phyloP scores from a whole-genome alignment of 2,797 vertebrate genomes.

The Atherinosoma microstoma region DNA sequence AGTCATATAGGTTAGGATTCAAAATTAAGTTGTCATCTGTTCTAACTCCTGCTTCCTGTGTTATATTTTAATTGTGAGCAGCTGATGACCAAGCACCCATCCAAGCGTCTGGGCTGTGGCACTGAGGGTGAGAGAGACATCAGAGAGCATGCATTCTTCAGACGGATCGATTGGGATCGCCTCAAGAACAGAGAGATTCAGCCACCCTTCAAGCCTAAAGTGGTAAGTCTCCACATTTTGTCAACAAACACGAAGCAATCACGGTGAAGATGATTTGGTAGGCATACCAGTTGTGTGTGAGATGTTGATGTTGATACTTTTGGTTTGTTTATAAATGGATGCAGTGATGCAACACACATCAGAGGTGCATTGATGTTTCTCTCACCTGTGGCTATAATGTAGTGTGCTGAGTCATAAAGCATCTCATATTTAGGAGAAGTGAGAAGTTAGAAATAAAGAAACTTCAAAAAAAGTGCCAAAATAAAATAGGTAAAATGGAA shows the following conservation, averaged over 20 bases:
- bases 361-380: background rate
- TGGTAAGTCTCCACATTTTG: conserved; percentile 83
- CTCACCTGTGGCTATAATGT: background rate
- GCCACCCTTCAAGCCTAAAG: conserved; percentile 97
- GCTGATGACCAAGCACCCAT: conserved; percentile 96
- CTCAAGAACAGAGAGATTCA: conserved; percentile 92
- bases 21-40: background rate
- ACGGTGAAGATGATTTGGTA: conserved; percentile 1
- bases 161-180: conserved; percentile 97
- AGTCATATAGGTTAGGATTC: background rate
- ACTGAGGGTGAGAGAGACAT: conserved; percentile 92
- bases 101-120: conserved; percentile 93
- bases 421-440: background rate
- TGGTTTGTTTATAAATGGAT: conserved; percentile 6
- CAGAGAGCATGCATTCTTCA: conserved; percentile 94
- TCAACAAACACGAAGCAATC: background rate
- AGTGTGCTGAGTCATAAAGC: background rate
- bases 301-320: background rate
- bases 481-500: no score
- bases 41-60: background rate
- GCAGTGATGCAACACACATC: conserved; percentile 1
- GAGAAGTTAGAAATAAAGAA: no score
- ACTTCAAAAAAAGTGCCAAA: no score
- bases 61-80: conserved; percentile 56
- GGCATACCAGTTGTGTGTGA: background rate